A percentile compares a stretch with the other conserved stretches of the same genome.
Conservation (phyloP, 1,140 invertebrate genomes). For the Lasaia peninsularis region DNA sequence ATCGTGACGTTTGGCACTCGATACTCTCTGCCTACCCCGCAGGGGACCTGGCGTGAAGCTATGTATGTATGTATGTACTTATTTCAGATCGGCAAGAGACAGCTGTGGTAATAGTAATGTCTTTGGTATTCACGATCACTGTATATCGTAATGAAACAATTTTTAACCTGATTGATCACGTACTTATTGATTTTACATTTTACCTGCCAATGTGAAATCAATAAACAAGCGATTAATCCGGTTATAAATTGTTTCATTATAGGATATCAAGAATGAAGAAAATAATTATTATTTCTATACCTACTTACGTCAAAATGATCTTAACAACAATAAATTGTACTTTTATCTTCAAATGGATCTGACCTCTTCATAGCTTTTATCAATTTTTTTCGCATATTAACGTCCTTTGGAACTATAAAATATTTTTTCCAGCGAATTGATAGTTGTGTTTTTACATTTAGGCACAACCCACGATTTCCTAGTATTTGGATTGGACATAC, state of each 20-base stretch:
- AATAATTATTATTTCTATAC: slow-evolving; percentile 4
- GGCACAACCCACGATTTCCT: slow-evolving; percentile 25
- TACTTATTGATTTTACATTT: too few relatives aligned
- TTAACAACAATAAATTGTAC: slow-evolving; percentile 21
- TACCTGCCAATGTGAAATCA: background rate
- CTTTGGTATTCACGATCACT: too few relatives aligned
- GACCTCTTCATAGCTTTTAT: slow-evolving; percentile 19
- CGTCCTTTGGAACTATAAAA: slow-evolving; percentile 20
- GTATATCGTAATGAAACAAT: too few relatives aligned
- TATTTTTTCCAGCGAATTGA: slow-evolving; percentile 23
- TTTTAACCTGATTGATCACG: too few relatives aligned
- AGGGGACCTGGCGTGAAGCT: too few relatives aligned
- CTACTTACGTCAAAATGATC: slow-evolving; percentile 13
- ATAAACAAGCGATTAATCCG: slow-evolving; percentile 7
- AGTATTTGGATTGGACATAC: slow-evolving; percentile 27
- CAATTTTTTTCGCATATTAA: slow-evolving; percentile 20
- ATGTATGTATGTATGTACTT: too few relatives aligned
- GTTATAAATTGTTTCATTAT: slow-evolving; percentile 2
- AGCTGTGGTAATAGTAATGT: too few relatives aligned
- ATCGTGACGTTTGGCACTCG: too few relatives aligned
- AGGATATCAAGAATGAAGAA: slow-evolving; percentile 8
- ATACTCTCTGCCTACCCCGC: too few relatives aligned
- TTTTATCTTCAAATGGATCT: slow-evolving; percentile 16
- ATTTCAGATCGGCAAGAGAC: too few relatives aligned
- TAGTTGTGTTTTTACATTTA: slow-evolving; percentile 20